Base-by-base conservation (phyloP, 1,140 invertebrate species). In the Ceratina australensis region DNA sequence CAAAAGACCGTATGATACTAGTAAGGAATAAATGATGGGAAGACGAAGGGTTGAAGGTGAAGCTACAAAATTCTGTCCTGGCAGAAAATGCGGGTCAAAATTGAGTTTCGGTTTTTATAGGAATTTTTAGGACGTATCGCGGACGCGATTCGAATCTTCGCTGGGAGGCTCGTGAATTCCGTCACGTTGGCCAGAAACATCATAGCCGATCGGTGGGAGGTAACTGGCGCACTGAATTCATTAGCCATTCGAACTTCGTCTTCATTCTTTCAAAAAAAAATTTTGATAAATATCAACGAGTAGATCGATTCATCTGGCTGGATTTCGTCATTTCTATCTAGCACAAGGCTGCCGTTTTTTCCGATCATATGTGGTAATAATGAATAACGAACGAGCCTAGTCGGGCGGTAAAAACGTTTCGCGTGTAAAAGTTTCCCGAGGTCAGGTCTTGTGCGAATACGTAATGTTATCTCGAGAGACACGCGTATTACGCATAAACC, bases 111-210 rank as follows among this genome's bases (percentile, higher is more conserved):
- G 81, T 86, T 87, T 87, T 91, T 90, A 71, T 92, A 92, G 91
- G 90, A 89, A 72, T 88, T 88, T 61, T 89, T 92, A 89, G 87
- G 82, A 64, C 86, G 86, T 82, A 78, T 92, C 80, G 78, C 79
- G 61, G 89, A 92, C 81, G 78, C 87, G 68, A 84, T 91, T 87
- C 90, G 90, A 89, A 88, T 92, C 73, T 83, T 85, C 82, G 85
- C 86, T 86, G 90, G 90, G 73, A 87, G 89, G 88, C 90, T 92
- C 85, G 85, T 92, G 68, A 91, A 90, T 91, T 90, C 87, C 60
- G 81, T 86, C 71, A 82, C 84, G 78, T 89, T 92, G 86, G 85
- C 87, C 72, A 89, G 81, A 90, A 92, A 92, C 88, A 87, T 87
- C 89, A 79, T 91, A 79, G 82, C 82, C 68, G 78, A 89, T 71